Conservation (phyloP, 1,140 invertebrate genomes). For the Drosophila sechellia region DNA sequence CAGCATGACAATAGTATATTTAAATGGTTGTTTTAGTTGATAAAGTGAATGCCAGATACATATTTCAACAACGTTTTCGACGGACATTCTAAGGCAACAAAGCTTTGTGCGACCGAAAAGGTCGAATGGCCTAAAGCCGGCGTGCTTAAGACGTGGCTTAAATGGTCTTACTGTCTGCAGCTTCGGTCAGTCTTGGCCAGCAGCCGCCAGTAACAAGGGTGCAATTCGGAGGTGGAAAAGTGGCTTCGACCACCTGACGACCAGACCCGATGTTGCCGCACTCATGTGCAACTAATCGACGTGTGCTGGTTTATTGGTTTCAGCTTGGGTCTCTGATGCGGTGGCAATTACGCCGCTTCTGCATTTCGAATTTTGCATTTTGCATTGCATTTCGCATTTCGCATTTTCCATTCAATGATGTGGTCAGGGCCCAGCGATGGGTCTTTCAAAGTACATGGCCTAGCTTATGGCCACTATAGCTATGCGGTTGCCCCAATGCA, state of each 20-base stretch:
- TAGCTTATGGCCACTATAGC: conserved; percentile 35
- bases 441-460: conserved; percentile 37
- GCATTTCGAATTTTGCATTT: conserved; percentile 60
- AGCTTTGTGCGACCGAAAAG: not conserved
- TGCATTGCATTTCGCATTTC: conserved; percentile 41
- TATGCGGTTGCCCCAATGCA: conserved; percentile 53
- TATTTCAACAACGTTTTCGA: not conserved
- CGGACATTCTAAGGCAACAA: not conserved
- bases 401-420: conserved; percentile 64
- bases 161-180: conserved; percentile 22
- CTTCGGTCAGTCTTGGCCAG: conserved; percentile 27
- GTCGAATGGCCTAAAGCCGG: conserved; percentile 44
- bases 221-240: not conserved
- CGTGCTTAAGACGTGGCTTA: conserved; percentile 65
- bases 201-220: conserved; percentile 5
- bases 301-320: conserved; percentile 76
- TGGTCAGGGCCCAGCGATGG: conserved; percentile 50
- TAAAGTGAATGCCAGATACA: not conserved
- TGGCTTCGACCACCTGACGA: not conserved
- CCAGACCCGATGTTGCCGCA: conserved; percentile 48
- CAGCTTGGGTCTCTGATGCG: conserved; percentile 45
- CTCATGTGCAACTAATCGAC: conserved; percentile 76
- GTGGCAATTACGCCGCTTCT: conserved; percentile 72
- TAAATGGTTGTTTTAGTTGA: not conserved
- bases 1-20: not conserved